Percentiles rank a stretch among this genome's conserved stretches.
These are phyloP conservation scores for Brachyptera putata DNA, from an alignment of 2,888 invertebrate genomes.

Conservation along the genomic window DNA sequence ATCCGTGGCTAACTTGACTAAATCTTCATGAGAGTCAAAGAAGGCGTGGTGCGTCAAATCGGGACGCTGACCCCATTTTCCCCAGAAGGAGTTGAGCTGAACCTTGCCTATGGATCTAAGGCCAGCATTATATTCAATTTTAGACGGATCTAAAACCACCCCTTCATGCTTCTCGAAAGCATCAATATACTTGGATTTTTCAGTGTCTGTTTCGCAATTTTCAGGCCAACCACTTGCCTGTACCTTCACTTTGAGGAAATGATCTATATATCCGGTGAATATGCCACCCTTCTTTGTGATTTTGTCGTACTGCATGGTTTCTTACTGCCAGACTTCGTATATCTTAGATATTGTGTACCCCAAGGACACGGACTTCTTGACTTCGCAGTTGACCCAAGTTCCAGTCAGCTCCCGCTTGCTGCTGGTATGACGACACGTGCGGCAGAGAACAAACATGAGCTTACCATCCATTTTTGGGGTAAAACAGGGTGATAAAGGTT, in stretches of 20 bases:
- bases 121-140: slow-evolving; percentile 32
- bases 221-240: slow-evolving; percentile 37
- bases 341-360: not conserved
- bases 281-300: slow-evolving; percentile 35
- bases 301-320: not conserved
- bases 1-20: not conserved
- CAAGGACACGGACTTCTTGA: slow-evolving; percentile 36
- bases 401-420: slow-evolving; percentile 35
- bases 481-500: slow-evolving; percentile 17
- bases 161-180: slow-evolving; percentile 31
- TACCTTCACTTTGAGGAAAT: slow-evolving; percentile 39
- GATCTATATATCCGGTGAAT: slow-evolving; percentile 40
- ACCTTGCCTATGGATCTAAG: slow-evolving; percentile 33
- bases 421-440: not conserved
- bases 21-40: not conserved
- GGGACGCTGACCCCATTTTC: slow-evolving; percentile 13
- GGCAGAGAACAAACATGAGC: not conserved
- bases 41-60: not conserved
- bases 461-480: not conserved
- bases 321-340: slow-evolving; percentile 2
- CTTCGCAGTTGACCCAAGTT: slow-evolving; percentile 41
- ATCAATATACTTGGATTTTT: slow-evolving; percentile 26
- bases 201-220: slow-evolving; percentile 32
- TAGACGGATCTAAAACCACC: slow-evolving; percentile 17
- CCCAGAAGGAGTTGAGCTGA: slow-evolving; percentile 36